Evolutionary conservation across 2,888 invertebrate genomes (phyloP), one percentile per base, ranked within the genome.

Genomic region (Hydroisotoma schaefferi): DNA sequence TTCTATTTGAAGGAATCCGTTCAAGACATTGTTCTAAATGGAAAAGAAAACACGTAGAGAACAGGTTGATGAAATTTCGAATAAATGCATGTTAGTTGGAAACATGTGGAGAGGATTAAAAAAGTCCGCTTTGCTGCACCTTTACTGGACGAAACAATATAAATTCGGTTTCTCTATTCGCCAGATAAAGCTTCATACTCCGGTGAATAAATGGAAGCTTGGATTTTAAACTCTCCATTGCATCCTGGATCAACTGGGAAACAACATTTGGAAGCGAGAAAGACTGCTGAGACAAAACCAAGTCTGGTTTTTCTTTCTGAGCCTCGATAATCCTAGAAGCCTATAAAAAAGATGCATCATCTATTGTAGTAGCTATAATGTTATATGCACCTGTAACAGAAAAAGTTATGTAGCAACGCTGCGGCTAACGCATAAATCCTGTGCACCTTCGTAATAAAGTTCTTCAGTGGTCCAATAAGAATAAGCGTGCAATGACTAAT

Each of bases 141-240:
- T 90, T 86, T 51, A 98, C 90, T 1, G 97, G 97, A 58, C 94
- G 84, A 74, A 98, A 94, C 10, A 99, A 82, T 74, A 99, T 97
- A 73, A 93, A 91, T 77, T 99, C 98, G 0, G 98, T 98, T 76
- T 99, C 98, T 70, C 88, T 85, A 77, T 97, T 98, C 15, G 97
- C 92, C 55, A 99, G 81, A 77, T 99, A 99, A 1, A 99, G 82
- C 69, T 92, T 87, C 93, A 98, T 94, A 15, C 90, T 88, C 3
- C 88, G 83, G 75, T 94, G 92, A 18, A 97, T 78, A 5, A 82
- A 81, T 0, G 93, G 87, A 33, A 95, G 81, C 70, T 87, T 86
- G 0, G 84, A 81, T 76, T 90, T 91, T 58, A 97, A 68, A 65
- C 70, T 69, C 57, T 73, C 73, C 56, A 71, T 60, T 37, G 73